Evolutionary conservation across 1,140 invertebrate genomes (phyloP).

Genomic region (Drosophila littoralis): DNA sequence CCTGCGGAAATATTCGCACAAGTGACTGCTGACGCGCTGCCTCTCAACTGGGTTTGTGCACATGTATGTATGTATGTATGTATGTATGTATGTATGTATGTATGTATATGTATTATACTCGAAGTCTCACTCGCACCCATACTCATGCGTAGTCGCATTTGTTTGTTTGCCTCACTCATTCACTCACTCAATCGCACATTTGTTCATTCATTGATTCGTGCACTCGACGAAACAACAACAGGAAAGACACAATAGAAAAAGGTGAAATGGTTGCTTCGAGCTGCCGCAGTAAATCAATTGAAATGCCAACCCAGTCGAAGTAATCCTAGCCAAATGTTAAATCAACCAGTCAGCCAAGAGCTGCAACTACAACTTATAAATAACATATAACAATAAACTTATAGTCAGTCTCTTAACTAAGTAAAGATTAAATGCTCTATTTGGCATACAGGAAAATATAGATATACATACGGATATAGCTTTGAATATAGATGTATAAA

Average conservation of each 20-base stretch:
- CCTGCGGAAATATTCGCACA: constrained; percentile 77
- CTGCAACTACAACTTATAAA: constrained; percentile 6
- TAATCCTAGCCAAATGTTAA: constrained; percentile 30
- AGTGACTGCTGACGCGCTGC: constrained; percentile 59
- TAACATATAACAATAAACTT: constrained; percentile 10
- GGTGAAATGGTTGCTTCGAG: constrained; percentile 34
- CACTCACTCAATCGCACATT: constrained; percentile 45
- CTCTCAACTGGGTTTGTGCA: constrained; percentile 34
- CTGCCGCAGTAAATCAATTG: constrained; percentile 47
- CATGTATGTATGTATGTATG: constrained; percentile 9
- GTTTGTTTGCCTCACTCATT: constrained; percentile 28
- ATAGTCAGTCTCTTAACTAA: background rate
- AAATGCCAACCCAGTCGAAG: constrained; percentile 42
- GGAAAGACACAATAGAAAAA: constrained; percentile 35
- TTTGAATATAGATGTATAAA: too few relatives aligned
- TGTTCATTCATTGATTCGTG: constrained; percentile 49
- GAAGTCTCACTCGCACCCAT: constrained; percentile 21
- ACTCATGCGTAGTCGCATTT: constrained; percentile 22
- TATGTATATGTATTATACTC: constrained; percentile 15
- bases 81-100: constrained; percentile 7
- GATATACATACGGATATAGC: too few relatives aligned
- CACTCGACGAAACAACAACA: constrained; percentile 28
- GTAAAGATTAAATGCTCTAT: background rate
- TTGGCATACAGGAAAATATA: background rate
- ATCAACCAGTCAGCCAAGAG: constrained; percentile 17